These are phyloP conservation scores for Lypha dubia DNA, from an alignment of 2,888 invertebrate genomes.

Conservation along the genomic window DNA sequence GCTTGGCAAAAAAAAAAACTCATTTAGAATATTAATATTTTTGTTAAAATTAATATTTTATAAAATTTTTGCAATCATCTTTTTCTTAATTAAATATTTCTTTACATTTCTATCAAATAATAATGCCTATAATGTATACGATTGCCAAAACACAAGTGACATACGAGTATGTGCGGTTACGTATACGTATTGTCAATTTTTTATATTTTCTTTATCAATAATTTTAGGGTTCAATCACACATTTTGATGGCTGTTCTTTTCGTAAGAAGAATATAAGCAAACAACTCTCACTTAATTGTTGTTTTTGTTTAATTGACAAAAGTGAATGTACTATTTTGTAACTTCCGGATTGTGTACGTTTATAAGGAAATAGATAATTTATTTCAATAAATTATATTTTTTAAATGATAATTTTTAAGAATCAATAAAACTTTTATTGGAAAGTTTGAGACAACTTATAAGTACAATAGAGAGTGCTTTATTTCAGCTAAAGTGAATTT, in stretches of 20 bases:
- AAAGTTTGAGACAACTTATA: background rate
- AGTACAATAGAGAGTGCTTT: background rate
- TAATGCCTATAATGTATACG: background rate
- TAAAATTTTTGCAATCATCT: no score
- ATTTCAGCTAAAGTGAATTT: background rate
- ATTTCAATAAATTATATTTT: constrained; percentile 4
- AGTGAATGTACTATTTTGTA: constrained; percentile 59
- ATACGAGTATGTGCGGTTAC: no score
- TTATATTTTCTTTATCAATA: constrained; percentile 36
- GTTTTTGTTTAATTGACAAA: constrained; percentile 36
- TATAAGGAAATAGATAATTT: constrained; percentile 36
- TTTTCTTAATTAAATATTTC: background rate
- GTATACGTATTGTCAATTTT: background rate
- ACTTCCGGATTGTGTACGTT: constrained; percentile 33
- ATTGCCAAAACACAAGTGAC: constrained; percentile 3
- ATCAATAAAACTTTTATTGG: constrained; percentile 11
- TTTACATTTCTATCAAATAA: background rate
- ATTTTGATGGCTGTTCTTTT: background rate
- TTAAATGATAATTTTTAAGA: constrained; percentile 12
- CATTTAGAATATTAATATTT: constrained; percentile 4
- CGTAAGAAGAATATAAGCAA: constrained; percentile 3
- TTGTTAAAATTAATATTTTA: background rate
- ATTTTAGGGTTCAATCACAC: constrained; percentile 54
- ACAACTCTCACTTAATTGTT: constrained; percentile 6
- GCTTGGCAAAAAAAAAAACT: background rate